Evolutionary conservation across 2,888 invertebrate genomes (phyloP).

Genomic region (Patella caerulea): DNA sequence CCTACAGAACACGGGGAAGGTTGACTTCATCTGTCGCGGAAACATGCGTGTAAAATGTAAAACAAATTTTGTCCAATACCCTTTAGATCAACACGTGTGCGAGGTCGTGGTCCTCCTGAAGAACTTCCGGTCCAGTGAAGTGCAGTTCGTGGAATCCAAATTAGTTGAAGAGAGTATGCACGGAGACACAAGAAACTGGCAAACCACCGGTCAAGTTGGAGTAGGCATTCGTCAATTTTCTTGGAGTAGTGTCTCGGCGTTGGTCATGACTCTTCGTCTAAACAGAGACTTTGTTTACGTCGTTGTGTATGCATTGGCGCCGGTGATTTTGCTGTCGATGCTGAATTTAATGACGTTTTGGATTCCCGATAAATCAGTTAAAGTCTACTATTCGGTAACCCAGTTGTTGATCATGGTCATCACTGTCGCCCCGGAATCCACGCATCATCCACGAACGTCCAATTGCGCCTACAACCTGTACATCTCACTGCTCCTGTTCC

Average conservation of each 20-base stretch:
- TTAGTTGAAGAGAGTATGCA: not conserved
- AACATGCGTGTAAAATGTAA: not conserved
- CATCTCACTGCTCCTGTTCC: not conserved
- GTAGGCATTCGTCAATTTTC: not conserved
- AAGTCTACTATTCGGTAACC: not conserved
- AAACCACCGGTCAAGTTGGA: not conserved
- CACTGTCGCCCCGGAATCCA: not conserved
- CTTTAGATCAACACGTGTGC: not conserved
- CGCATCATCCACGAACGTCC: not conserved
- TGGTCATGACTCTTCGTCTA: not conserved
- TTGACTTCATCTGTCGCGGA: not conserved
- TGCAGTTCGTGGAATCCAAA: not conserved
- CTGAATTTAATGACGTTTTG: not conserved
- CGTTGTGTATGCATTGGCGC: not conserved
- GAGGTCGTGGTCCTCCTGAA: not conserved
- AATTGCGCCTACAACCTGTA: not conserved
- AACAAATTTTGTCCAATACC: not conserved
- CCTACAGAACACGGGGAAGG: not conserved
- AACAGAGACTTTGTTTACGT: not conserved
- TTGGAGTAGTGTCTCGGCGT: not conserved
- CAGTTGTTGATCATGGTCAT: not conserved
- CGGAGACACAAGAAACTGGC: not conserved
- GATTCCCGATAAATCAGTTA: not conserved
- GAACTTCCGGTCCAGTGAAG: not conserved
- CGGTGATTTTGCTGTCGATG: not conserved